phyloP scores from a whole-genome alignment of 2,797 vertebrate species.

The Amazona finschi region DNA sequence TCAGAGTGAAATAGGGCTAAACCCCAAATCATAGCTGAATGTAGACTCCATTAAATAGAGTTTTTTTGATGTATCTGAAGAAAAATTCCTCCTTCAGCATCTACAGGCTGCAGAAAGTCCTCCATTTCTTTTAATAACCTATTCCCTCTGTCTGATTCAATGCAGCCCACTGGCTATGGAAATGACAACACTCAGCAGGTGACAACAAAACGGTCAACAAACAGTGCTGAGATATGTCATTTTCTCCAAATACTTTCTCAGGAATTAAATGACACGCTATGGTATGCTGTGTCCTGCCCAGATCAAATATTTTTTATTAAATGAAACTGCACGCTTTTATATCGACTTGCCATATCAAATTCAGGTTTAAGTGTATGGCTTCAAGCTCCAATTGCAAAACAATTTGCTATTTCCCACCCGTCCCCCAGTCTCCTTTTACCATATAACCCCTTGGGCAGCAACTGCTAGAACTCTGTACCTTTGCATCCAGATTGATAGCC shows the following conservation, averaged over 20 bases:
- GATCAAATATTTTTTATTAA: constrained; percentile 78
- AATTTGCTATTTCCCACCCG: constrained; percentile 40
- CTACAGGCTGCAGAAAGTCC: constrained; percentile 68
- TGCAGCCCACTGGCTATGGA: constrained; percentile 78
- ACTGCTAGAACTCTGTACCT: neutral
- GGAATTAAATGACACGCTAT: constrained; percentile 75
- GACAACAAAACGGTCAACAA: constrained; percentile 78
- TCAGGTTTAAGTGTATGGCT: constrained; percentile 50
- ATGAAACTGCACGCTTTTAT: constrained; percentile 54
- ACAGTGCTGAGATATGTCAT: constrained; percentile 75
- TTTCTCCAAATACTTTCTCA: constrained; percentile 75
- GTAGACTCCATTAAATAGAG: constrained; percentile 45
- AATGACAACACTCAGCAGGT: constrained; percentile 80
- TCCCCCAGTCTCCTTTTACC: neutral
- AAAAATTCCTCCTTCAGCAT: constrained; percentile 40
- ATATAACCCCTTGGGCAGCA: constrained; percentile 9
- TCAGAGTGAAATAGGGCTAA: constrained; percentile 55
- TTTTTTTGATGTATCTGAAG: constrained; percentile 50
- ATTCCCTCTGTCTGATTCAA: constrained; percentile 74
- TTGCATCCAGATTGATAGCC: constrained; percentile 37
- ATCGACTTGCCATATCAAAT: constrained; percentile 51
- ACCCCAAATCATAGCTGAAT: constrained; percentile 41
- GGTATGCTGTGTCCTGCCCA: constrained; percentile 63
- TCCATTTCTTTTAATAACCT: constrained; percentile 80
- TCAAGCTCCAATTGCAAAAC: constrained; percentile 60